A percentile compares a stretch with the other conserved stretches of the same genome.
These are phyloP conservation scores for Nymphalis io DNA, from an alignment of 1,140 invertebrate species.

Conservation along the genomic window DNA sequence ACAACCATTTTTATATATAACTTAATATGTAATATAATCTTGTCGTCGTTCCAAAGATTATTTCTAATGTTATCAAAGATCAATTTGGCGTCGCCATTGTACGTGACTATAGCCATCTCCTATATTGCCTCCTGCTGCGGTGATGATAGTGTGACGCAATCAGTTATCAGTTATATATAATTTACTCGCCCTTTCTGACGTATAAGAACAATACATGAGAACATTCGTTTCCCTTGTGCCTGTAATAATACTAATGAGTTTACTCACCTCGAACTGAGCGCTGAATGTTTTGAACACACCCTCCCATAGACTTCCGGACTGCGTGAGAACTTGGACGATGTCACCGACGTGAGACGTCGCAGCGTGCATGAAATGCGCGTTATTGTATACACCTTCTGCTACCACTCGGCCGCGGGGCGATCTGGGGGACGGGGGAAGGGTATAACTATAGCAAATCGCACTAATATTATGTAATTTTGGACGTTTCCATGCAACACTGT, in stretches of 20 bases:
- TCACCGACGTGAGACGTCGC: constrained; percentile 91
- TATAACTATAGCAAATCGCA: no score
- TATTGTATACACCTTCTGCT: constrained; percentile 92
- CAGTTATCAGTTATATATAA: background rate
- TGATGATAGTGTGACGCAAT: background rate
- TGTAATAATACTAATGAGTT: background rate
- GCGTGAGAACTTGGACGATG: constrained; percentile 89
- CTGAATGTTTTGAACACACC: constrained; percentile 94
- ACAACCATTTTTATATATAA: no score
- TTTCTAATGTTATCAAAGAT: no score
- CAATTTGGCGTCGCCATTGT: no score
- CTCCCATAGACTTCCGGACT: constrained; percentile 90
- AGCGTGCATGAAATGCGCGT: constrained; percentile 93
- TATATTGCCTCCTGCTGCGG: no score
- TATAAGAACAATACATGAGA: no score
- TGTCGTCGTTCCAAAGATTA: no score
- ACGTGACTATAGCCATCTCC: no score
- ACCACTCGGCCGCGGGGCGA: constrained; percentile 84
- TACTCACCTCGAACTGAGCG: constrained; percentile 85
- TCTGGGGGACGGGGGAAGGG: constrained; percentile 61
- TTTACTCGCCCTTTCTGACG: no score
- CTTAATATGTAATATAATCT: no score
- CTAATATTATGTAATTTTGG: no score
- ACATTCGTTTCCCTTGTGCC: background rate
- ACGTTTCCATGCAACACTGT: no score